Conservation (phyloP, 2,113 vertebrate genomes). For the Chloroceryle aenea region DNA sequence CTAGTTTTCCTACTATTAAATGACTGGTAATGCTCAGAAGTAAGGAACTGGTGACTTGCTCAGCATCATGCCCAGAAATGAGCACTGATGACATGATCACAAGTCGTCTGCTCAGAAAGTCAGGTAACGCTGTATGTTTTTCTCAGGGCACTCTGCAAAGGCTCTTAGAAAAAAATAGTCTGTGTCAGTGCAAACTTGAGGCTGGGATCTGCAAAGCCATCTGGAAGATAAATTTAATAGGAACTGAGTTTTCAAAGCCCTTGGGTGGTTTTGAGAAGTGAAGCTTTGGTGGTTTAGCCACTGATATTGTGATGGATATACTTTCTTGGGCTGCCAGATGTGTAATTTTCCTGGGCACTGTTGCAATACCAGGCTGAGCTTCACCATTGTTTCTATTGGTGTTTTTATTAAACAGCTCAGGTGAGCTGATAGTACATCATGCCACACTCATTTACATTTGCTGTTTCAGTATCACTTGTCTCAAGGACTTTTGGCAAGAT, state of each 20-base stretch:
- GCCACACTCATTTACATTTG: neutral
- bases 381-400: neutral
- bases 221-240: neutral
- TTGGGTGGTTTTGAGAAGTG: neutral
- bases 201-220: neutral
- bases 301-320: neutral
- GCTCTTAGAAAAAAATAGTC: neutral
- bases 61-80: neutral
- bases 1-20: neutral
- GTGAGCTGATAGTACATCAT: neutral
- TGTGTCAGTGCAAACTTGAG: neutral
- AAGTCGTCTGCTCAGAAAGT: neutral
- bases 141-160: neutral
- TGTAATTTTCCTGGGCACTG: neutral
- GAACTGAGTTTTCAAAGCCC: neutral
- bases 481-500: neutral
- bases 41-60: neutral
- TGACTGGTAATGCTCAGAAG: neutral
- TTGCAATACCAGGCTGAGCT: neutral
- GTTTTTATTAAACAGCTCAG: neutral
- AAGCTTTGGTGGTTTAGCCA: neutral
- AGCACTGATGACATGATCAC: neutral
- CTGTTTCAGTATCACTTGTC: neutral
- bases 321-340: neutral
- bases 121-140: neutral